Evolutionary conservation across 2,888 invertebrate species (phyloP).

Genomic region (Drosophila multiciliata): DNA sequence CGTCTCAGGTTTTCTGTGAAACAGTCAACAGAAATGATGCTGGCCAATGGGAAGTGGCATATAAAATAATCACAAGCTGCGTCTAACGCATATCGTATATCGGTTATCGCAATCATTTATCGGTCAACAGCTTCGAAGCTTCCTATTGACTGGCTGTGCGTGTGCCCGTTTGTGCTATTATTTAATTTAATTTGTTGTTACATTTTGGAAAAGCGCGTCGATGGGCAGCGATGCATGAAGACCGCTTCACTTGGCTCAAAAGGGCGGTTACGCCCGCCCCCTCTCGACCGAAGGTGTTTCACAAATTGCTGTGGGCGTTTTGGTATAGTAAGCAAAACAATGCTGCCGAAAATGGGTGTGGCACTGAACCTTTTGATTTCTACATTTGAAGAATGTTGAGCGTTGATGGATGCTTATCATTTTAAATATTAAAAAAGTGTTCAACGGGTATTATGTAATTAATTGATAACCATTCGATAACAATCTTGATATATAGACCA

Average conservation of each 20-base stretch:
- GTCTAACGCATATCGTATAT: slow-evolving; percentile 15
- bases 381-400: neutral
- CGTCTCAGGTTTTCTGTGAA: neutral
- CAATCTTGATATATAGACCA: neutral
- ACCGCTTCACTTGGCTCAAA: slow-evolving; percentile 62
- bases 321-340: slow-evolving; percentile 45
- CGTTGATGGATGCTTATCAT: neutral
- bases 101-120: slow-evolving; percentile 20
- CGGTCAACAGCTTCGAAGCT: slow-evolving; percentile 19
- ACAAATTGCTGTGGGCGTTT: slow-evolving; percentile 67
- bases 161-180: slow-evolving; percentile 61
- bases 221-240: slow-evolving; percentile 67
- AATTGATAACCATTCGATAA: neutral
- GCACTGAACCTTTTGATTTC: slow-evolving; percentile 14
- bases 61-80: slow-evolving; percentile 7
- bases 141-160: slow-evolving; percentile 37
- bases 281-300: slow-evolving; percentile 61
- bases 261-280: slow-evolving; percentile 35
- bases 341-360: slow-evolving; percentile 57
- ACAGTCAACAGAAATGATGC: slow-evolving; percentile 2
- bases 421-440: neutral
- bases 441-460: neutral
- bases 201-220: slow-evolving; percentile 64
- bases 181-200: slow-evolving; percentile 79
- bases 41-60: slow-evolving; percentile 5